Base-by-base conservation (phyloP, 2,113 vertebrate genomes). In the Patagioenas fasciata region DNA sequence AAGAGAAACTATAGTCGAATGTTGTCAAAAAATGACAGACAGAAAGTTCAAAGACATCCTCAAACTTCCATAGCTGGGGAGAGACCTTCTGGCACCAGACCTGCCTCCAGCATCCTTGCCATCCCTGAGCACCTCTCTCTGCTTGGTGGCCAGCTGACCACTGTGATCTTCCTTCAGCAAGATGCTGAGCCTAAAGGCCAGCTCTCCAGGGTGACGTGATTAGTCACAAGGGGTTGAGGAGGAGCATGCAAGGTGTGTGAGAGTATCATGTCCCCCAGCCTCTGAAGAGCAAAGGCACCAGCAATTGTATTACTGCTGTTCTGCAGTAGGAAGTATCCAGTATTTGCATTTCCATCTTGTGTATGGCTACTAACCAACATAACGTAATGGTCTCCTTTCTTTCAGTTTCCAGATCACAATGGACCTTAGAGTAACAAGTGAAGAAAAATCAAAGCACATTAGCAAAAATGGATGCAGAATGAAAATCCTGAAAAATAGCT, bases 51-150 rank as follows among this genome's bases (percentile, higher is more conserved):
- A 67, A 66, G 29, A 31, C 0, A 0, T 56, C 17, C 13, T 17
- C n/a, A 64, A 15, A 18, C 25, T 84, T n/a, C 25, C 73, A 75
- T 23, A 60, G 9, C 0, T 0, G 0, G 0, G 9, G 36, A 47
- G 29, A 65, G 31, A 54, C 62, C 19, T 88, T 73, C 38, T 64
- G 62, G 50, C 44, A 31, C 23, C 26, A 65, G 31, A 54, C 19
- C 19, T 1, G 0, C 13, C 50, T 65, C 42, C 50, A 54, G 50
- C 50, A 54, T 48, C 56, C 51, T 65, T 3, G 0, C 26, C 34
- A 21, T n/a, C 54, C 60, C 60, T 29, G 47, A 18, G 38, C 18
- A 56, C 38, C 26, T 61, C 50, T 48, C 25, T 60, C 25, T 80
- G 57, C 67, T 51, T 6, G 1, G 57, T 56, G 40, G 28, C 25